Conservation (phyloP, 2,113 vertebrate species). For the Oreocharis arfaki region DNA sequence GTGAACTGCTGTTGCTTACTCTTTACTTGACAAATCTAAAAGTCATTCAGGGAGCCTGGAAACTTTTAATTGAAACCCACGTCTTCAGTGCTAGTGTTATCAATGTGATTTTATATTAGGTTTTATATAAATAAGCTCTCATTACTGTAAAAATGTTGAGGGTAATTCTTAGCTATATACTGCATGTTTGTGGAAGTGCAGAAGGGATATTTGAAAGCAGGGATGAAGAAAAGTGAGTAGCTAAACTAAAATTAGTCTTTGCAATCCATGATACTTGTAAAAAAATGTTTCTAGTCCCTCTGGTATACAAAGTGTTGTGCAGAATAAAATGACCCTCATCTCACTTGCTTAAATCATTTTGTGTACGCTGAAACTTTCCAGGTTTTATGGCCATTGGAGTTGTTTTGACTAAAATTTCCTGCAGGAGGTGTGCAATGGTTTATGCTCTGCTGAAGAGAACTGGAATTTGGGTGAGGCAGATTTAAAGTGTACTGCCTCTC, state of each 20-base stretch:
- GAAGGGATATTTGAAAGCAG: not conserved
- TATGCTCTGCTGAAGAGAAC: not conserved
- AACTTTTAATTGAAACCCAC: not conserved
- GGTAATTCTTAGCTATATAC: not conserved
- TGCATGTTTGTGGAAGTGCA: not conserved
- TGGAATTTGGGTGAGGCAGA: not conserved
- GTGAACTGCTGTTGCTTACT: not conserved
- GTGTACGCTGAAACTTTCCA: not conserved
- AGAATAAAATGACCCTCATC: not conserved
- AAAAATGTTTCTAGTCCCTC: not conserved
- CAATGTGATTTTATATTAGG: not conserved
- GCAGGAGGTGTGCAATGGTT: not conserved
- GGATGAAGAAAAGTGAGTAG: not conserved
- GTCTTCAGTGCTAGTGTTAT: not conserved
- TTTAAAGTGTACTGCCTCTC: not conserved
- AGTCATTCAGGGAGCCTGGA: not conserved
- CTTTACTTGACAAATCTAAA: not conserved
- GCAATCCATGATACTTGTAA: not conserved
- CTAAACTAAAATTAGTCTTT: not conserved
- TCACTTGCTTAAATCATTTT: not conserved
- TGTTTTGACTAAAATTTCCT: not conserved
- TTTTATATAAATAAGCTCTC: not conserved
- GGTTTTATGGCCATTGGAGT: not conserved
- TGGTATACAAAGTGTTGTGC: not conserved
- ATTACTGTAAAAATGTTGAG: not conserved